phyloP scores from a whole-genome alignment of 2,888 invertebrate genomes.

The Steromphala cineraria region DNA sequence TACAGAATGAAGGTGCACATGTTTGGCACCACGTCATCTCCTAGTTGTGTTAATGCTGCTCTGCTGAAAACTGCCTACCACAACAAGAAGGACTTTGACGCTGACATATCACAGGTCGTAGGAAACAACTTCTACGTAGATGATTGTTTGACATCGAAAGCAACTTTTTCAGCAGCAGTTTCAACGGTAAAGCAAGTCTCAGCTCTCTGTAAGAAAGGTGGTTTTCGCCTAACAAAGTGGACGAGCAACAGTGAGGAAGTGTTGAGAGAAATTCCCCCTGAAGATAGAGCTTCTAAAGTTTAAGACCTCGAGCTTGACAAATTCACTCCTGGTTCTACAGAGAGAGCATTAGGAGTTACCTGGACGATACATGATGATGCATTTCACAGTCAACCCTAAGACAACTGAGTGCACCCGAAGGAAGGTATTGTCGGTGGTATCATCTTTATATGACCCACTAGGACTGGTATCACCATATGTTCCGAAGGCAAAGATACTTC shows the following conservation, averaged over 20 bases:
- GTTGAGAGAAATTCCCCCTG: conserved; percentile 17
- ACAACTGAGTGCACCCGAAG: neutral
- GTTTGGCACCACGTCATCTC: neutral
- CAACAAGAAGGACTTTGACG: neutral
- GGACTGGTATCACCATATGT: conserved; percentile 2
- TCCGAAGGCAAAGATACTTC: neutral
- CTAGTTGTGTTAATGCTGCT: neutral
- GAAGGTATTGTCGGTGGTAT: conserved; percentile 1
- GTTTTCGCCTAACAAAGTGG: conserved; percentile 25
- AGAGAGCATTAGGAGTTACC: conserved; percentile 23
- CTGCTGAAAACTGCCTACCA: neutral
- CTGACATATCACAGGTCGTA: neutral
- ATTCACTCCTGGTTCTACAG: neutral
- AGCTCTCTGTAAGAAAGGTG: neutral
- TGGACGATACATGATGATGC: conserved; percentile 17
- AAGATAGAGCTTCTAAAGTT: neutral
- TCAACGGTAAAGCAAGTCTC: conserved; percentile 21
- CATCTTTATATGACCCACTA: conserved; percentile 22
- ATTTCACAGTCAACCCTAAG: neutral
- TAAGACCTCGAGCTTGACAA: conserved; percentile 10
- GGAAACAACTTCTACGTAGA: conserved; percentile 34
- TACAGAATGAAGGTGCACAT: neutral
- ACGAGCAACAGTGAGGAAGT: conserved; percentile 20
- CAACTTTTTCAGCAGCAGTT: neutral
- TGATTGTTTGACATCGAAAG: conserved; percentile 33